Percentiles rank a stretch among this genome's conserved stretches.
Conservation (phyloP, 2,888 invertebrate genomes). For the Caenorhabditis sp. region DNA sequence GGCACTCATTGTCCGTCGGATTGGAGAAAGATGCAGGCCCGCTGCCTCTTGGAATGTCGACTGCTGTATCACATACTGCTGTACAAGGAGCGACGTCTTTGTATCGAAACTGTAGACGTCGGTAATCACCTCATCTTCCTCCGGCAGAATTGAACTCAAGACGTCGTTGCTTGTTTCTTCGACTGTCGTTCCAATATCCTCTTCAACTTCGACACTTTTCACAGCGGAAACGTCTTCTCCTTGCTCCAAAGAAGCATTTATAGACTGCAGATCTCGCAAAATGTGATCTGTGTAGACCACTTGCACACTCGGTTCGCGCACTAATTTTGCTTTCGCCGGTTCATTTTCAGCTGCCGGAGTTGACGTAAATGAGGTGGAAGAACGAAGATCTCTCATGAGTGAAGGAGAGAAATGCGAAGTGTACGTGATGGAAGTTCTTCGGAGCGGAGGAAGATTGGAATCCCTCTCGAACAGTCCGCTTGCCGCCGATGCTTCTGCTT, state of each 20-base stretch:
- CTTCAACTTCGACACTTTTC: background rate
- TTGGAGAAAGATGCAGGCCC: constrained; percentile 39
- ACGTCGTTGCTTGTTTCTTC: constrained; percentile 8
- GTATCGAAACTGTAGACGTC: constrained; percentile 31
- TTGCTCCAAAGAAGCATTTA: constrained; percentile 36
- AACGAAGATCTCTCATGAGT: constrained; percentile 29
- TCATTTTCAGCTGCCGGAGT: constrained; percentile 12
- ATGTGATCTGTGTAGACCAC: constrained; percentile 59
- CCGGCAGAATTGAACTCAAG: constrained; percentile 23
- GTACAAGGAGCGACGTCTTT: constrained; percentile 18
- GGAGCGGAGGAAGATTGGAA: constrained; percentile 29
- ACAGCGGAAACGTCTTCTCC: constrained; percentile 16
- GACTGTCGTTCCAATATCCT: background rate
- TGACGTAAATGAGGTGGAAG: constrained; percentile 48
- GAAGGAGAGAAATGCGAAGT: constrained; percentile 47
- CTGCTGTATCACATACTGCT: constrained; percentile 40
- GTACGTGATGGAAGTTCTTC: constrained; percentile 51
- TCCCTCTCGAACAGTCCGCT: constrained; percentile 44
- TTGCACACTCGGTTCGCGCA: constrained; percentile 48
- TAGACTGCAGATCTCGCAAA: constrained; percentile 51
- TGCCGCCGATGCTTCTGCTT: constrained; percentile 53
- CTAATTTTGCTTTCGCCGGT: constrained; percentile 14
- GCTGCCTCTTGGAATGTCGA: constrained; percentile 45
- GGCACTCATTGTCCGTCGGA: constrained; percentile 58
- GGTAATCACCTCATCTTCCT: constrained; percentile 33